Percentiles rank a stretch among this genome's conserved stretches.
phyloP scores from a whole-genome alignment of 2,888 invertebrate species.

The Linnaemya vulpina region DNA sequence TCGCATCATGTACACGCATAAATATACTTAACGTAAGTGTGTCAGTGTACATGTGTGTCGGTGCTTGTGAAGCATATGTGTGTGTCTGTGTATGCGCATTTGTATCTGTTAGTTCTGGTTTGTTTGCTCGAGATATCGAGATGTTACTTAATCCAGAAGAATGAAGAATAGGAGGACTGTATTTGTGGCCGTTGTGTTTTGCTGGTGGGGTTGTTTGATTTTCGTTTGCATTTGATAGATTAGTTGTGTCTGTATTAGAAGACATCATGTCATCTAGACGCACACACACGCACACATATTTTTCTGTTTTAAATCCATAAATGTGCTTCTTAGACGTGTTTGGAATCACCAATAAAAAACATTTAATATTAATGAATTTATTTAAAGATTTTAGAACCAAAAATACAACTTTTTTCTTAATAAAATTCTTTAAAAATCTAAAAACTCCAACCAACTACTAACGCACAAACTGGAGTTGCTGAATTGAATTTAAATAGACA shows the following conservation, averaged over 20 bases:
- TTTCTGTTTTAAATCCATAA: constrained; percentile 61
- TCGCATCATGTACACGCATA: background rate
- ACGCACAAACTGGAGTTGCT: no score
- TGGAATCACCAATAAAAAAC: constrained; percentile 52
- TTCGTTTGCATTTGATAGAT: constrained; percentile 67
- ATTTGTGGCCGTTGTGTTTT: constrained; percentile 15
- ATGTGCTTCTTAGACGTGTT: constrained; percentile 68
- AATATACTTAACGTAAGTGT: background rate
- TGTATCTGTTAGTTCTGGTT: constrained; percentile 67
- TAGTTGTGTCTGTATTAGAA: constrained; percentile 68
- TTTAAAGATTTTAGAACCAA: constrained; percentile 8
- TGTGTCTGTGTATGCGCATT: constrained; percentile 47
- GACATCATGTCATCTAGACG: constrained; percentile 68
- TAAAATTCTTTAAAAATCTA: background rate
- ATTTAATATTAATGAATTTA: constrained; percentile 63
- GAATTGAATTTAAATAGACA: no score
- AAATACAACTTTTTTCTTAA: background rate
- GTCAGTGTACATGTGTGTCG: background rate
- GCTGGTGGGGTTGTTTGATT: constrained; percentile 49
- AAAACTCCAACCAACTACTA: background rate
- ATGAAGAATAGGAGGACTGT: constrained; percentile 35
- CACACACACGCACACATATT: constrained; percentile 13
- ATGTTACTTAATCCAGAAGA: constrained; percentile 20
- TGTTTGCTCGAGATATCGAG: constrained; percentile 63
- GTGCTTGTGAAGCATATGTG: constrained; percentile 38